Evolutionary conservation across 2,797 vertebrate genomes (phyloP), one percentile per base, ranked within the genome.

Genomic region (Platyrinchus mystaceus): DNA sequence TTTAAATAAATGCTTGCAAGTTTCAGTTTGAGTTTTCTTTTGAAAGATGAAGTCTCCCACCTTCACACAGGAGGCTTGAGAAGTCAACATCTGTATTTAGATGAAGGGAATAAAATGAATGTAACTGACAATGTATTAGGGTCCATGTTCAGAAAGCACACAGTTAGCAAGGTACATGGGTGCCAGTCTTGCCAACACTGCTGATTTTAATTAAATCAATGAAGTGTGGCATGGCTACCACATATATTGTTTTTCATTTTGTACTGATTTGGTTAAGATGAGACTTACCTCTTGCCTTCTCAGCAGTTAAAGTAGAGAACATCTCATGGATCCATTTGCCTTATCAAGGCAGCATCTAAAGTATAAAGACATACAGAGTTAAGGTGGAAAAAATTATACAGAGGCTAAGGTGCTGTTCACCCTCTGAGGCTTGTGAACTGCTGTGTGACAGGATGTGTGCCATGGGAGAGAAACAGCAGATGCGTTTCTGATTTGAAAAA

Each of bases 401-500:
- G 49, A 10, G 7, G 3, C 43, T 59, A 19, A 58, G 30, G 53
- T 64, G 32, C 44, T 0, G 0, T n/a, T 71, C 30, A 39, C 32
- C 11, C 37, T 58, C 58, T 27, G 50, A 80, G 50, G 49, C 18
- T 56, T 28, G 39, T 52, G 26, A 81, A 46, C 44, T 58, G 44
- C 39, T 63, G 44, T 27, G 36, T 85, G 87, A 47, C 37, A 56
- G 62, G 44, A 69, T 58, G 41, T 91, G 39, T 91, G 36, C 23
- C 49, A 27, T 6, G 8, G 50, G 49, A 58, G 49, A 62, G 49
- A 62, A 89, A 44, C 1, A 85, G 60, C 64, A 84, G 66, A 70
- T 67, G 21, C 3, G 27, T 62, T 95, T 94, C 76, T 16, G 8
- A 7, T 88, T 84, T 90, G 74, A 87, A 94, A 92, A 94, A 70